Conservation (phyloP, 2,888 invertebrate genomes). For the Rotaria sp. region DNA sequence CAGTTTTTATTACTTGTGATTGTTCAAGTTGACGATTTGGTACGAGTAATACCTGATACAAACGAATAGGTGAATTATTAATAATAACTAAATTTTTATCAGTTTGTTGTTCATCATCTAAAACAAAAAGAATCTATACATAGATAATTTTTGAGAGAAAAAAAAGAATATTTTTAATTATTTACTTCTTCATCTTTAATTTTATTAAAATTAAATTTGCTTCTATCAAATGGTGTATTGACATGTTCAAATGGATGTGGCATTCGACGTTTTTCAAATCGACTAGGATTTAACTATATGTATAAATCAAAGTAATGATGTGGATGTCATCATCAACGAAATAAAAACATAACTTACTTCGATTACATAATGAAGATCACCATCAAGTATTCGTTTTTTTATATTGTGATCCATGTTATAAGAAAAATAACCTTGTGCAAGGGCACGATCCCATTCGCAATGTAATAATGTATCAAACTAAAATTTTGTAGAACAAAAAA, state of each 20-base stretch:
- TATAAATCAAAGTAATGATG: neutral
- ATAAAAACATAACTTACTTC: neutral
- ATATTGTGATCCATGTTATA: neutral
- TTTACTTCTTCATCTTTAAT: conserved; percentile 3
- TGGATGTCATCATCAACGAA: no score
- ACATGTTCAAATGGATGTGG: neutral
- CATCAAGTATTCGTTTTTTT: neutral
- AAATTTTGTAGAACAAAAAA: neutral
- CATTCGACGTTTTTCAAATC: conserved; percentile 15
- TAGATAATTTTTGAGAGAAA: neutral
- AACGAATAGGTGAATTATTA: neutral
- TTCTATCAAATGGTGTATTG: neutral
- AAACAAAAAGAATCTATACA: neutral
- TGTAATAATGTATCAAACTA: conserved; percentile 16
- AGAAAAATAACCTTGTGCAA: neutral
- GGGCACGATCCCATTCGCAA: neutral
- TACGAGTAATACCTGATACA: neutral
- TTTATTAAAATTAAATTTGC: conserved; percentile 19
- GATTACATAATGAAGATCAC: neutral
- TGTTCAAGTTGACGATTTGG: neutral
- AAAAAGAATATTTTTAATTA: neutral
- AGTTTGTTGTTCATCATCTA: neutral
- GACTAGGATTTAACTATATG: conserved; percentile 19
- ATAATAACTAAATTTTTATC: conserved; percentile 24
- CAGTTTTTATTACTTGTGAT: neutral